Conservation (phyloP, 1,140 invertebrate genomes). For the Telenomus remus region DNA sequence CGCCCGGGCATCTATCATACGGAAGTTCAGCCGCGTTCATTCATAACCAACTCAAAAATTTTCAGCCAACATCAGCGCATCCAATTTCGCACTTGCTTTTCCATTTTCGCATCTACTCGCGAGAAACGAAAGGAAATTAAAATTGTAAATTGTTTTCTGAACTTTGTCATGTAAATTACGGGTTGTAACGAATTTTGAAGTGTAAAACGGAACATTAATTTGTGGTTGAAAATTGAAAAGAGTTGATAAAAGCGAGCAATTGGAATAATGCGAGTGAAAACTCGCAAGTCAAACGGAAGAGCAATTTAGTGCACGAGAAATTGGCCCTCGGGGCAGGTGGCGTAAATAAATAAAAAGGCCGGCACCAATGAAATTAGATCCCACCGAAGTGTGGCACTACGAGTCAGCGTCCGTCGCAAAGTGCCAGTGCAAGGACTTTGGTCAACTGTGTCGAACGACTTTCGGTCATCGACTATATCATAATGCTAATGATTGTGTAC, state of each 20-base stretch:
- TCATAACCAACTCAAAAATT: neutral
- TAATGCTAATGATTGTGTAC: conserved; percentile 40
- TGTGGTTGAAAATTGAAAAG: neutral
- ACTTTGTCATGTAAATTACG: too few relatives aligned
- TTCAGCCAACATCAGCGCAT: too few relatives aligned
- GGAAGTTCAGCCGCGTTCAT: conserved; percentile 16
- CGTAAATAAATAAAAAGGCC: conserved; percentile 9
- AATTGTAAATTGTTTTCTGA: too few relatives aligned
- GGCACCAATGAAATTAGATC: conserved; percentile 15
- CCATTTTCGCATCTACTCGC: too few relatives aligned
- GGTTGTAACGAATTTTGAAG: too few relatives aligned
- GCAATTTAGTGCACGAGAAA: conserved; percentile 12
- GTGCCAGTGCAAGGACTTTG: conserved; percentile 34
- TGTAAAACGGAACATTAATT: too few relatives aligned
- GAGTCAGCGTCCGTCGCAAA: conserved; percentile 8
- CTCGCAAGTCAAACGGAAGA: neutral
- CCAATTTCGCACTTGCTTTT: too few relatives aligned
- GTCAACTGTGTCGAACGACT: conserved; percentile 48
- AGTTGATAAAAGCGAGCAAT: conserved; percentile 2
- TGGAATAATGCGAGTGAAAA: neutral
- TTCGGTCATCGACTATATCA: conserved; percentile 49
- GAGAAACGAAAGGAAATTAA: too few relatives aligned
- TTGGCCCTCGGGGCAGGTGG: neutral
- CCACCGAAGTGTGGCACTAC: neutral
- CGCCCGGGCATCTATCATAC: conserved; percentile 32